These are phyloP conservation scores for Agonopterix heracliana DNA, from an alignment of 2,888 invertebrate genomes.

Conservation along the genomic window DNA sequence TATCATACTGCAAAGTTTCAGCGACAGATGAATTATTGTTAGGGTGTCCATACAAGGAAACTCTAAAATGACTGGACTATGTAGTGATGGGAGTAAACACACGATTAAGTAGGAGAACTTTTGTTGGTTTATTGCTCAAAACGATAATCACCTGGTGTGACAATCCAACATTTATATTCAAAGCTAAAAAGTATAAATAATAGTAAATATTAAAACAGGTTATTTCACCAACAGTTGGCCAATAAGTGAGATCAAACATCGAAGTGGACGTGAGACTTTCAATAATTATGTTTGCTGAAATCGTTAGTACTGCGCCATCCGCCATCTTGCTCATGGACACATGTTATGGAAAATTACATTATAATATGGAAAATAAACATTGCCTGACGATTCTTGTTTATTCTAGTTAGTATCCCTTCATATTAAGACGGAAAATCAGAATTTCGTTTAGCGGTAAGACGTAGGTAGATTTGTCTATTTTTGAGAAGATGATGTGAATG, in stretches of 20 bases:
- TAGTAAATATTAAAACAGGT: constrained; percentile 2
- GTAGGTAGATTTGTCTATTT: too few relatives aligned
- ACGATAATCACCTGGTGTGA: background rate
- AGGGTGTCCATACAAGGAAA: too few relatives aligned
- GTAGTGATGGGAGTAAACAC: too few relatives aligned
- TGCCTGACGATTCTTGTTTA: background rate
- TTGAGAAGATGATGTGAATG: too few relatives aligned
- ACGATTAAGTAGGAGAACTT: too few relatives aligned
- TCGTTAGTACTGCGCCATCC: constrained; percentile 42
- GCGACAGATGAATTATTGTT: too few relatives aligned
- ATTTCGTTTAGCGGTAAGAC: too few relatives aligned
- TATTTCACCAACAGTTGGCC: constrained; percentile 28
- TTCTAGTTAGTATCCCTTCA: too few relatives aligned
- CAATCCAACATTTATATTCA: background rate
- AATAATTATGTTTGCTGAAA: constrained; percentile 71
- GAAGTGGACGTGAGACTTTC: constrained; percentile 60
- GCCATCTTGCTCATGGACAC: constrained; percentile 41
- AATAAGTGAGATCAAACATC: constrained; percentile 63
- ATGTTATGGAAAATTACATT: constrained; percentile 14
- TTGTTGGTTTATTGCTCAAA: too few relatives aligned
- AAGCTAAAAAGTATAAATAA: constrained; percentile 2
- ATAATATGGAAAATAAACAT: constrained; percentile 11
- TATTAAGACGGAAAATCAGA: too few relatives aligned
- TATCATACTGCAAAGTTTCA: too few relatives aligned
- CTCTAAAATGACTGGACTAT: too few relatives aligned